Evolutionary conservation across 2,797 vertebrate species (phyloP).

Genomic region (Natrix natrix): DNA sequence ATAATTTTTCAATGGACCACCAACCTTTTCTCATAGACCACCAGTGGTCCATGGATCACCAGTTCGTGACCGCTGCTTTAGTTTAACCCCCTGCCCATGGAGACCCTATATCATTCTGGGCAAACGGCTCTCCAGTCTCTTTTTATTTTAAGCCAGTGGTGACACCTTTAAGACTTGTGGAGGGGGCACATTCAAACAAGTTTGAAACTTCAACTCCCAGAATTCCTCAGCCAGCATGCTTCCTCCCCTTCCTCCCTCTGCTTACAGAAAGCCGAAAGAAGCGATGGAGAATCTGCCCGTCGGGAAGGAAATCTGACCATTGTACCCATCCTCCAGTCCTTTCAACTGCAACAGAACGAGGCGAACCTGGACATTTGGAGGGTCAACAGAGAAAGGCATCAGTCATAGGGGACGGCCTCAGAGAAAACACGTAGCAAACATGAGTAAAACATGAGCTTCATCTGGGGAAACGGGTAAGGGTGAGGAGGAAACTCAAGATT

Average conservation of each 20-base stretch:
- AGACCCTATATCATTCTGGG: too few species aligned
- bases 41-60: too few species aligned
- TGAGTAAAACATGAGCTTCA: neutral
- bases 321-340: constrained; percentile 90
- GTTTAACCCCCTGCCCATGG: too few species aligned
- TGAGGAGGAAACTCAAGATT: neutral
- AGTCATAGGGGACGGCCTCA: neutral
- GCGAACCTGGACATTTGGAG: constrained; percentile 72
- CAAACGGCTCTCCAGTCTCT: neutral
- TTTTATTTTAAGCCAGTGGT: neutral
- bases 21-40: too few species aligned
- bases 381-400: neutral
- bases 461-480: neutral
- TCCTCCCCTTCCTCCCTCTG: neutral
- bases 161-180: neutral
- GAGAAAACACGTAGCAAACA: neutral
- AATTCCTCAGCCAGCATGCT: neutral
- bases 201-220: neutral
- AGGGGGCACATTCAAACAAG: too few species aligned
- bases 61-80: too few species aligned
- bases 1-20: too few species aligned
- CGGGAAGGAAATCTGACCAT: constrained; percentile 76
- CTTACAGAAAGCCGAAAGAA: constrained; percentile 91
- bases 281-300: constrained; percentile 73
- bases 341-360: constrained; percentile 90